These are phyloP conservation scores for Harpalus rubripes DNA, from an alignment of 2,888 invertebrate genomes.

Conservation along the genomic window DNA sequence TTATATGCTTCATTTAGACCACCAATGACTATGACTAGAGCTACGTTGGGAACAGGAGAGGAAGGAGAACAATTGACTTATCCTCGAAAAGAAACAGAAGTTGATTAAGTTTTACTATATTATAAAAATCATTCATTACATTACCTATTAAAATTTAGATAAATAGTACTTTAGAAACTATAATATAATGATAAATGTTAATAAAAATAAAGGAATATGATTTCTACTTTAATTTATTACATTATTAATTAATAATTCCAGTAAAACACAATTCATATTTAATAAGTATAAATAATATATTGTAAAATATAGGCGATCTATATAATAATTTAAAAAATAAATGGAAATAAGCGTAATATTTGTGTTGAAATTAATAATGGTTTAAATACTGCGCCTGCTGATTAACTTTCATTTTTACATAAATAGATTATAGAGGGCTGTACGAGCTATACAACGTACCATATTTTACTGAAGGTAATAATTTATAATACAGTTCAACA, in stretches of 20 bases:
- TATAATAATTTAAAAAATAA: too few species aligned
- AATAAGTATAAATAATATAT: too few species aligned
- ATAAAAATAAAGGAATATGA: too few species aligned
- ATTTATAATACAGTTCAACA: not conserved
- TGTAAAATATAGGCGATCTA: too few species aligned
- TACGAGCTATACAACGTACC: not conserved
- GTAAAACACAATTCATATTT: too few species aligned
- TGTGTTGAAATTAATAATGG: not conserved
- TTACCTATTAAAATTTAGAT: too few species aligned
- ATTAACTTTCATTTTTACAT: constrained; percentile 12
- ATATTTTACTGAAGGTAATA: not conserved
- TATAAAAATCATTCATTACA: not conserved
- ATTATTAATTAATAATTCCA: too few species aligned
- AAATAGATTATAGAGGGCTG: constrained; percentile 21
- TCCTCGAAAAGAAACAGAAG: constrained; percentile 71
- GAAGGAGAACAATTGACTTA: constrained; percentile 32
- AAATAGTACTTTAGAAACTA: too few species aligned
- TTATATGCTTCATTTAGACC: constrained; percentile 47
- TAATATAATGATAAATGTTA: too few species aligned
- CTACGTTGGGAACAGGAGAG: constrained; percentile 33
- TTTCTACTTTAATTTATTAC: too few species aligned
- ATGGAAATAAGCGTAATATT: too few species aligned
- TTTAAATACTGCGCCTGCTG: not conserved
- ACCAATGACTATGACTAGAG: constrained; percentile 54
- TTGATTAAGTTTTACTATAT: constrained; percentile 68